Base-by-base conservation (phyloP, 2,888 invertebrate species). In the Scaptomyza parva region DNA sequence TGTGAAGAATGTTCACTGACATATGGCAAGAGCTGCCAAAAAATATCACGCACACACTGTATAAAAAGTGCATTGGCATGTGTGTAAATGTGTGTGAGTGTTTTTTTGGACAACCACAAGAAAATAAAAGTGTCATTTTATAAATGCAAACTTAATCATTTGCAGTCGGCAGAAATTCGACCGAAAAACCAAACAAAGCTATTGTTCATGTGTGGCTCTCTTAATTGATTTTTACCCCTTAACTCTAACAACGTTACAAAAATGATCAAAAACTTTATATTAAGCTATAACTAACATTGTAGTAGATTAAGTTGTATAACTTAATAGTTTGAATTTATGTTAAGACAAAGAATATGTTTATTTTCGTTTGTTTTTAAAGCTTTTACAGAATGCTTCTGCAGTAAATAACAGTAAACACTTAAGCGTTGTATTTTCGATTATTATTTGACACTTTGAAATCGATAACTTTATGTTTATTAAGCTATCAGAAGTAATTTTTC, bases 131-230 rank as follows among this genome's bases (percentile, higher is more conserved):
- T 73, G 79, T 70, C 66, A 74, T 69, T 87, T 72, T 28, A 62
- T 58, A 66, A 69, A 68, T 65, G 73, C 64, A 70, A 82, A 82
- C 83, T 76, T 86, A 73, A 87, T 86, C 83, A 78, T 71, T 78
- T 87, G 73, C 73, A 71, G 73, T 64, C 67, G 28, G 55, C 61
- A 2, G 5, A 9, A 59, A 41, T 24, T 54, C 47, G 53, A 35
- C 26, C 43, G 40, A 14, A 37, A 51, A 47, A 28, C 11, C 45
- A 76, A 59, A 63, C 54, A 69, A 65, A 41, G 67, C n/a, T 35
- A 51, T 47, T 58, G 37, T 22, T 37, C 48, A 40, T 39, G n/a
- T 8, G 11, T 6, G 22, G 22, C 2, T 22, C 24, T 48, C 22
- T 43, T 54, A 63, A 70, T 59, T 76, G 59, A 45, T 65, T 70